Conservation (phyloP, 2,888 invertebrate genomes). For the Caenorhabditis panamensis region DNA sequence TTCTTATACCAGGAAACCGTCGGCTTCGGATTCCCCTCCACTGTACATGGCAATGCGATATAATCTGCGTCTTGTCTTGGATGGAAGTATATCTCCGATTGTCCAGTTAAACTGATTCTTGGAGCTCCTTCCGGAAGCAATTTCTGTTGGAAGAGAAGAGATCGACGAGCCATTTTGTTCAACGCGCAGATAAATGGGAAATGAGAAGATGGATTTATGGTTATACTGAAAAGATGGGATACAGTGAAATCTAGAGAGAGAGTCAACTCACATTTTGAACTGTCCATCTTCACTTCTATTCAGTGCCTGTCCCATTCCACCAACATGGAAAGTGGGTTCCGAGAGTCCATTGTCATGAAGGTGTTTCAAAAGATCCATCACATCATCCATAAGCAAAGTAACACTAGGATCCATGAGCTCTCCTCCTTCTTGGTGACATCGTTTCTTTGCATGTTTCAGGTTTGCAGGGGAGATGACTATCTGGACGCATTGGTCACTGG, state of each 20-base stretch:
- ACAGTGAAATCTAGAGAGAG: neutral
- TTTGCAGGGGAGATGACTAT: slow-evolving; percentile 62
- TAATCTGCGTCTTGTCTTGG: slow-evolving; percentile 65
- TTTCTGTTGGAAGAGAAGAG: slow-evolving; percentile 70
- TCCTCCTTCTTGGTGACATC: slow-evolving; percentile 56
- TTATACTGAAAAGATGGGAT: slow-evolving; percentile 50
- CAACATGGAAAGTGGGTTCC: slow-evolving; percentile 58
- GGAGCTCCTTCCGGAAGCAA: slow-evolving; percentile 68
- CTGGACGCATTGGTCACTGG: slow-evolving; percentile 68
- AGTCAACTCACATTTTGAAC: slow-evolving; percentile 58
- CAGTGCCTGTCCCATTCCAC: slow-evolving; percentile 57
- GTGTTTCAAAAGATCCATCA: slow-evolving; percentile 48
- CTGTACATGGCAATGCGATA: slow-evolving; percentile 66
- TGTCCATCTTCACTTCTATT: slow-evolving; percentile 51
- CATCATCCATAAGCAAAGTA: slow-evolving; percentile 44
- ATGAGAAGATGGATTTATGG: slow-evolving; percentile 60
- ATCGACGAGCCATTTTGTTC: slow-evolving; percentile 62
- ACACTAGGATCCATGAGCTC: slow-evolving; percentile 47
- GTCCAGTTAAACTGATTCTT: slow-evolving; percentile 50
- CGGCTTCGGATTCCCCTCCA: slow-evolving; percentile 63
- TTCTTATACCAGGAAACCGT: slow-evolving; percentile 68
- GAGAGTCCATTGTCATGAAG: slow-evolving; percentile 51
- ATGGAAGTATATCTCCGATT: slow-evolving; percentile 68
- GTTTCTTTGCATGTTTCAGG: slow-evolving; percentile 61
- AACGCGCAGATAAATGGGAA: slow-evolving; percentile 73